Percentiles rank a stretch among this genome's conserved stretches.
These are phyloP conservation scores for Pantherophis alleghaniensis DNA, from an alignment of 2,797 vertebrate species.

Conservation along the genomic window DNA sequence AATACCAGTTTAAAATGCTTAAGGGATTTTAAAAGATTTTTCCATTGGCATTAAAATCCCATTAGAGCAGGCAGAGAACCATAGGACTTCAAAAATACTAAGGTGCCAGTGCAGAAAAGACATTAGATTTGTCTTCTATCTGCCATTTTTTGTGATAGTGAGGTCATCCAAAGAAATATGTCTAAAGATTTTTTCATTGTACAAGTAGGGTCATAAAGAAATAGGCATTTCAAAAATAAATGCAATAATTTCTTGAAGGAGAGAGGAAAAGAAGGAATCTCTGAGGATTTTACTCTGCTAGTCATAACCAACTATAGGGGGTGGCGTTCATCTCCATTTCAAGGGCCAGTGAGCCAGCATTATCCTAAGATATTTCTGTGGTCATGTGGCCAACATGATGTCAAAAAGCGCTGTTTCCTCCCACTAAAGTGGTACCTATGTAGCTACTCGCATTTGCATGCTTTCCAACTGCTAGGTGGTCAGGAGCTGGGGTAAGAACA, in stretches of 20 bases:
- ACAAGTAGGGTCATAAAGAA: background rate
- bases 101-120: background rate
- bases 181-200: background rate
- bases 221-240: background rate
- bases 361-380: background rate
- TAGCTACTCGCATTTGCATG: background rate
- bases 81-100: background rate
- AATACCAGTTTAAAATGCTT: constrained; percentile 1
- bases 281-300: background rate
- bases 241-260: background rate
- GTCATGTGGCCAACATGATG: background rate
- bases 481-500: background rate
- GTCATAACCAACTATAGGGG: background rate
- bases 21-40: background rate
- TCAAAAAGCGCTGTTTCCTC: background rate
- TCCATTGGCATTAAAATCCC: background rate
- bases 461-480: background rate
- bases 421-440: background rate
- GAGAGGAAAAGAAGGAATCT: background rate
- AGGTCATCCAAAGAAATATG: background rate
- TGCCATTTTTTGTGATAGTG: background rate
- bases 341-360: background rate
- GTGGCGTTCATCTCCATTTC: background rate
- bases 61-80: background rate
- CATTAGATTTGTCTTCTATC: background rate